Conservation (phyloP, 1,140 invertebrate species). For the Zaprionus ornatus region DNA sequence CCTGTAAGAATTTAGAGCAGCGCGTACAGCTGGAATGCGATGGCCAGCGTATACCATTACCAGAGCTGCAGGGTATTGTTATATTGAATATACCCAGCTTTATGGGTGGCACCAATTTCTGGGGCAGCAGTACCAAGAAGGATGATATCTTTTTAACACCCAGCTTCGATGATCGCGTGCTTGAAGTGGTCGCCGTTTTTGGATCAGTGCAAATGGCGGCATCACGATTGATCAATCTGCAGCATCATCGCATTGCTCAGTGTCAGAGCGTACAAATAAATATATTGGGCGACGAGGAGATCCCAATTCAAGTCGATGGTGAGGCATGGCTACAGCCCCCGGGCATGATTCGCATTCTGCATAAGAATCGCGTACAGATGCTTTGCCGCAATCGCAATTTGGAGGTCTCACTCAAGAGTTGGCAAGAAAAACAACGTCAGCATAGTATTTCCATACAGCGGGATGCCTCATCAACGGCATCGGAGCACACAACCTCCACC, state of each 20-base stretch:
- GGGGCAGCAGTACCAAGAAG: slow-evolving; percentile 95
- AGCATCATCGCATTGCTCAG: slow-evolving; percentile 98
- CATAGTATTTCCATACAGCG: slow-evolving; percentile 84
- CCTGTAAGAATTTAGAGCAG: slow-evolving; percentile 98
- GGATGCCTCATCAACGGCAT: slow-evolving; percentile 78
- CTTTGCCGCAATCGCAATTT: slow-evolving; percentile 94
- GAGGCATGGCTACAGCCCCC: slow-evolving; percentile 99
- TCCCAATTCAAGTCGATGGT: slow-evolving; percentile 97
- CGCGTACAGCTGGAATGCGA: slow-evolving; percentile 96
- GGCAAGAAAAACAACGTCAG: slow-evolving; percentile 97
- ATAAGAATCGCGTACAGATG: slow-evolving; percentile 99
- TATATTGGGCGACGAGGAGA: slow-evolving; percentile 94
- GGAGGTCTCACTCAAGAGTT: slow-evolving; percentile 94
- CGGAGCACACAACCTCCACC: slow-evolving; percentile 77
- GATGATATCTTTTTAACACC: slow-evolving; percentile 94
- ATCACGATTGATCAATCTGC: slow-evolving; percentile 95
- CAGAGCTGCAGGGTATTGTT: slow-evolving; percentile 97
- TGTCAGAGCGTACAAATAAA: slow-evolving; percentile 98
- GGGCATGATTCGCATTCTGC: slow-evolving; percentile 96
- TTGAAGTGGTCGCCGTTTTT: slow-evolving; percentile 98
- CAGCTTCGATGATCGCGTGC: slow-evolving; percentile 95
- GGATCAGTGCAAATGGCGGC: slow-evolving; percentile 98
- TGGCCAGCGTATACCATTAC: slow-evolving; percentile 94
- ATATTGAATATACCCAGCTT: slow-evolving; percentile 99
- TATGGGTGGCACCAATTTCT: slow-evolving; percentile 99